Conservation (phyloP, 2,113 vertebrate species). For the Stegastes partitus region DNA sequence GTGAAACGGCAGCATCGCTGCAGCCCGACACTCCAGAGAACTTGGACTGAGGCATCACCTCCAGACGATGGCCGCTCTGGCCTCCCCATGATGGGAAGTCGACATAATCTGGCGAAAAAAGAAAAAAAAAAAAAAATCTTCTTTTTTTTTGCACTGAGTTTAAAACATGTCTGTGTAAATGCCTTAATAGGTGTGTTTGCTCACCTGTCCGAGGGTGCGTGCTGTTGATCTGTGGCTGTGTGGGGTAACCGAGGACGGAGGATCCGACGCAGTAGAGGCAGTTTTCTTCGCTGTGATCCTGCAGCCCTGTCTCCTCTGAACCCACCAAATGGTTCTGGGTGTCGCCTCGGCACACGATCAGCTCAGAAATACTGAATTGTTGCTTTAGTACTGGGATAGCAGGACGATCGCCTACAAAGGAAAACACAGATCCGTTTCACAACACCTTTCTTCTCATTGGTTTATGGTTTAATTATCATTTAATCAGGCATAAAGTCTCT, state of each 20-base stretch:
- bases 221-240: constrained; percentile 88
- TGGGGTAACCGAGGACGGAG: constrained; percentile 90
- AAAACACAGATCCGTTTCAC: not conserved
- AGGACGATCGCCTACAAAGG: constrained; percentile 63
- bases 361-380: constrained; percentile 97
- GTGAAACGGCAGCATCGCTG: constrained; percentile 93
- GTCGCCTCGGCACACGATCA: constrained; percentile 92
- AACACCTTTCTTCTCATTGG: not conserved
- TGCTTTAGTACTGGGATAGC: constrained; percentile 87
- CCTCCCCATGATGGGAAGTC: constrained; percentile 96
- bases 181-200: not conserved
- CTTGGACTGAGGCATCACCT: constrained; percentile 94
- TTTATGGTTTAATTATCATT: not conserved
- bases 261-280: constrained; percentile 97
- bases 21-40: constrained; percentile 96
- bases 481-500: not conserved
- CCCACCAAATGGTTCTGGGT: constrained; percentile 90
- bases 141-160: not conserved
- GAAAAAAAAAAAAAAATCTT: not conserved
- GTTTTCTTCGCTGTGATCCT: constrained; percentile 96
- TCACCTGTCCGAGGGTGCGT: constrained; percentile 91
- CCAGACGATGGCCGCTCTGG: constrained; percentile 92
- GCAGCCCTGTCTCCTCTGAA: constrained; percentile 94
- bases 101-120: constrained; percentile 87
- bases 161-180: not conserved